Conservation (phyloP, 2,797 vertebrate species). For the Acanthornis magna region DNA sequence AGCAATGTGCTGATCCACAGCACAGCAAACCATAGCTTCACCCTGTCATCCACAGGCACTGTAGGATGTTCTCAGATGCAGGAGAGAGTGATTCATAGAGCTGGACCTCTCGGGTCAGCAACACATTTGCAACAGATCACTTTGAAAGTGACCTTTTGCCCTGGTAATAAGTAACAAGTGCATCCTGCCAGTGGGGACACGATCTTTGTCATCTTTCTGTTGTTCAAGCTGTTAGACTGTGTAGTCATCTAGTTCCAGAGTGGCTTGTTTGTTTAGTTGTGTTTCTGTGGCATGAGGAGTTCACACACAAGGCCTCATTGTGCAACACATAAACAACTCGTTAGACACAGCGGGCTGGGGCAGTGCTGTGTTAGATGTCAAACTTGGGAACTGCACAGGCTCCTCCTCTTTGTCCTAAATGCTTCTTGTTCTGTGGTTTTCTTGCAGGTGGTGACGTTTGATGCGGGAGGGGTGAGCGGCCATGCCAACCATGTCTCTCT, state of each 20-base stretch:
- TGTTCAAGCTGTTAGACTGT: neutral
- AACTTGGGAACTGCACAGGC: neutral
- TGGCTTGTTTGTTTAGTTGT: slow-evolving; percentile 26
- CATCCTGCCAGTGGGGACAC: slow-evolving; percentile 6
- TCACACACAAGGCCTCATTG: slow-evolving; percentile 11
- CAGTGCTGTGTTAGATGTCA: neutral
- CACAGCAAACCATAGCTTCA: neutral
- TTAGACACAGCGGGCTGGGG: neutral
- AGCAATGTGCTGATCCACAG: neutral
- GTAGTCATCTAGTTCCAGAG: neutral
- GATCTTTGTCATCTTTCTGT: neutral
- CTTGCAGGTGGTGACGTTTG: slow-evolving; percentile 93
- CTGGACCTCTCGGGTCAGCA: neutral
- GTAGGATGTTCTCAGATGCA: neutral
- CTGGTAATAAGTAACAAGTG: slow-evolving; percentile 5
- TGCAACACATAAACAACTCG: neutral
- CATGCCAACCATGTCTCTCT: slow-evolving; percentile 90
- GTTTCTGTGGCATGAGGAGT: slow-evolving; percentile 21
- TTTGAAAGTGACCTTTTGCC: slow-evolving; percentile 32
- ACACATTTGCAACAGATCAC: neutral
- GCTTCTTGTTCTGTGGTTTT: slow-evolving; percentile 7
- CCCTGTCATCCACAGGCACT: neutral
- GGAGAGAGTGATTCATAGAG: neutral
- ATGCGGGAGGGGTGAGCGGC: slow-evolving; percentile 89
- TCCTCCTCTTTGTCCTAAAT: neutral